Evolutionary conservation across 2,888 invertebrate species (phyloP), one percentile per base, ranked within the genome.

Genomic region (Lutraria lutraria): DNA sequence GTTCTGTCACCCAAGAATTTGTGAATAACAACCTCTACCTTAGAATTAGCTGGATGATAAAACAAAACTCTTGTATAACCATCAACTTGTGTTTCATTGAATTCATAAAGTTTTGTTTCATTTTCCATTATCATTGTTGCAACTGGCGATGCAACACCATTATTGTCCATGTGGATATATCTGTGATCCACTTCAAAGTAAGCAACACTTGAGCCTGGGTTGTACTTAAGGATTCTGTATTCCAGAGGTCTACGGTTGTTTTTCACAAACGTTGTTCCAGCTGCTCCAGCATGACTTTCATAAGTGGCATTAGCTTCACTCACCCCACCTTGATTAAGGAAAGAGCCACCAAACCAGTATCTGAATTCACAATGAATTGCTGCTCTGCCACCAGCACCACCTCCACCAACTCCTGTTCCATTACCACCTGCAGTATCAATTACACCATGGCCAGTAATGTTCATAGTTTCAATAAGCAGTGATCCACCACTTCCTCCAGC

Each of bases 401-500:
- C 95, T 43, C 94, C 87, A 16, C 93, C 93, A 2, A 68, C 56
- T 6, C 93, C 95, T 76, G 91, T 79, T 16, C 92, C 95, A 29
- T 92, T 94, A 25, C 95, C 95, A 53, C 95, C 94, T 4, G 81
- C 91, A 4, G 94, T 93, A 54, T 93, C 94, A 81, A 95, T 93
- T 81, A 94, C 94, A 34, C 95, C 95, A 86, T 95, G 95, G 21
- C 95, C 95, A 6, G 94, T 94, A 19, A 95, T 93, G 88, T 95
- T 95, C 79, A 94, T 93, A 15, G 95, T 92, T 52, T 93, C 89
- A 56, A 95, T 93, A n/a, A 93, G 88, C 21, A 95, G 53, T 79
- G 94, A 94, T 15, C 95, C 95, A 43, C 95, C 95, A 88, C 94
- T 94, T 3, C 95, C 95, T 43, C 95, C 95, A 34, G 93, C 95